phyloP scores from a whole-genome alignment of 92 coral and sea anemone species.

The Diadumene lineata region DNA sequence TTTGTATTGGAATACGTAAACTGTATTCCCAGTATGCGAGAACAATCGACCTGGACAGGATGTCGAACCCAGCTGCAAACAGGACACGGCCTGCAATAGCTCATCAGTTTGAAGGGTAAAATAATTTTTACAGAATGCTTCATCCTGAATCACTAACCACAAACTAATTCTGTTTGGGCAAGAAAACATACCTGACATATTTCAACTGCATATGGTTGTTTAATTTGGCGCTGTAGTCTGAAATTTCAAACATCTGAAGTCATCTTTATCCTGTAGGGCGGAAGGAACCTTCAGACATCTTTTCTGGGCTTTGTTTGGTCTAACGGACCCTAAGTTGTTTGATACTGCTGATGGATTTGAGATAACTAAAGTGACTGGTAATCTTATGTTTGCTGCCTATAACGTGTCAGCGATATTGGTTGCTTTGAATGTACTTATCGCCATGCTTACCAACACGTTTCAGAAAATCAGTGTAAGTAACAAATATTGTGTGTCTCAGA shows the following conservation, averaged over 20 bases:
- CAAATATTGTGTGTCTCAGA: background rate
- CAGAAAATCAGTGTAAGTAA: slow-evolving; percentile 72
- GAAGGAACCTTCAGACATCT: slow-evolving; percentile 43
- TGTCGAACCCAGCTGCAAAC: slow-evolving; percentile 1
- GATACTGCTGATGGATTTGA: slow-evolving; percentile 39
- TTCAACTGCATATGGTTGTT: background rate
- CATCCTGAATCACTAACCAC: no score
- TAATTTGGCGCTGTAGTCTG: background rate
- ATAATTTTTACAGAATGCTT: background rate
- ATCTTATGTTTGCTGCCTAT: slow-evolving; percentile 63
- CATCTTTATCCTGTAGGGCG: slow-evolving; percentile 23
- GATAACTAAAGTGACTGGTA: slow-evolving; percentile 68
- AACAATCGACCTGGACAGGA: slow-evolving; percentile 14
- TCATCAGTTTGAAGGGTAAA: slow-evolving; percentile 21
- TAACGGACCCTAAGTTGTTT: slow-evolving; percentile 46
- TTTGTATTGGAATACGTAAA: slow-evolving; percentile 76
- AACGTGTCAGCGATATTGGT: slow-evolving; percentile 71
- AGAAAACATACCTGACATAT: background rate
- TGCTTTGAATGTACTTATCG: slow-evolving; percentile 75
- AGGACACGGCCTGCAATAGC: background rate
- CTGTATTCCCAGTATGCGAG: slow-evolving; percentile 77
- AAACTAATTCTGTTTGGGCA: no score
- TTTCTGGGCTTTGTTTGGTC: slow-evolving; percentile 92
- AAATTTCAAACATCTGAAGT: background rate
- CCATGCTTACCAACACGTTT: slow-evolving; percentile 78